Conservation (phyloP, 1,140 invertebrate genomes). For the Drosophila nigrodunni region DNA sequence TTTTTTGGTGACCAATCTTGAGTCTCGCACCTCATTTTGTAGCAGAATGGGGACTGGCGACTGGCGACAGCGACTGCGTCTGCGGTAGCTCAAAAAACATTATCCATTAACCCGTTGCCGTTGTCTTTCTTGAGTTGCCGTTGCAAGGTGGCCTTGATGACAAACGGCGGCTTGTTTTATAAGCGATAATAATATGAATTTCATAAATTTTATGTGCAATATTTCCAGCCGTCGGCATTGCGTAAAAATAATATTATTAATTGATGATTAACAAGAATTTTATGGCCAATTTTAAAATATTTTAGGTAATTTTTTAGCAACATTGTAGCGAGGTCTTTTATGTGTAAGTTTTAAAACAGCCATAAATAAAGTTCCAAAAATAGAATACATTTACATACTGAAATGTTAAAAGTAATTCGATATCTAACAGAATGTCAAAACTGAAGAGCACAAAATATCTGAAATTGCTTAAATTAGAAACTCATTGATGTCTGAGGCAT, state of each 20-base stretch:
- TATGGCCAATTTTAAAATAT: constrained; percentile 19
- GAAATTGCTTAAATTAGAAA: neutral
- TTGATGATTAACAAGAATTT: constrained; percentile 19
- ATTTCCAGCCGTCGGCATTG: constrained; percentile 17
- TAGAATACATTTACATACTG: neutral
- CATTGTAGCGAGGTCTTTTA: neutral
- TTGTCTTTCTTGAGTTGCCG: constrained; percentile 34
- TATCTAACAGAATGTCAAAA: constrained; percentile 2
- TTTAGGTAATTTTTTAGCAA: constrained; percentile 16
- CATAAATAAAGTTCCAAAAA: neutral
- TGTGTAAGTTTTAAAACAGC: neutral
- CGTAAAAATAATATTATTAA: constrained; percentile 25
- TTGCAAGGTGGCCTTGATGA: constrained; percentile 69
- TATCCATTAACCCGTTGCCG: constrained; percentile 51
- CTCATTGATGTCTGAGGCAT: neutral
- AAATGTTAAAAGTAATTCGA: neutral
- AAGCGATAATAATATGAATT: constrained; percentile 74
- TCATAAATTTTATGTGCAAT: constrained; percentile 60
- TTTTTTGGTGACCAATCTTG: constrained; percentile 27
- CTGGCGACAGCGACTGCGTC: constrained; percentile 23
- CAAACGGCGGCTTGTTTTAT: constrained; percentile 76
- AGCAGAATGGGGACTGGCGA: constrained; percentile 8
- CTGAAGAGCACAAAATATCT: neutral
- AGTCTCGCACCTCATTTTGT: constrained; percentile 26
- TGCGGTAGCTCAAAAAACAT: constrained; percentile 58